Conservation (phyloP, 2,797 vertebrate genomes). For the Kryptopterus vitreolus region DNA sequence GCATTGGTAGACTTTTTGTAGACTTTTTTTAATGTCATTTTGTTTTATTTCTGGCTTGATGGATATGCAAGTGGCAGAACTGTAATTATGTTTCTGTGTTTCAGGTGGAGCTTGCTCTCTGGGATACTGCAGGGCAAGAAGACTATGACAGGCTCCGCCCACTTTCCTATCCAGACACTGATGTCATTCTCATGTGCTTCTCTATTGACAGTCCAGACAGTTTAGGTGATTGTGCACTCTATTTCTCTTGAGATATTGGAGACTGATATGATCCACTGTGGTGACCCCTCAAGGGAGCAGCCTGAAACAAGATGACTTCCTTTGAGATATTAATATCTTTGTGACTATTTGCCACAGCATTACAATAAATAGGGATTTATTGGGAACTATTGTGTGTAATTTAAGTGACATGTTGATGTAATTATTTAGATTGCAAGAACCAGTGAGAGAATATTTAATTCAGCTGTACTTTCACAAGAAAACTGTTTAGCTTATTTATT, state of each 20-base stretch:
- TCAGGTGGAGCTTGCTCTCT: conserved; percentile 95
- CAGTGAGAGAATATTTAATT: not conserved
- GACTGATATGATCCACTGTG: too few species aligned
- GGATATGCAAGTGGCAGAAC: conserved; percentile 1
- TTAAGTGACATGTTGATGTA: not conserved
- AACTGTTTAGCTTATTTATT: not conserved
- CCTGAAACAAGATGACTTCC: too few species aligned
- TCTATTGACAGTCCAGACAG: conserved; percentile 99
- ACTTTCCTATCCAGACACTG: conserved; percentile 97
- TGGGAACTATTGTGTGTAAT: too few species aligned
- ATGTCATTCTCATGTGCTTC: conserved; percentile 99
- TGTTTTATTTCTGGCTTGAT: not conserved
- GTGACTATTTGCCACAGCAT: not conserved
- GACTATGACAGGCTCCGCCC: conserved; percentile 97
- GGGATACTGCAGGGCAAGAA: conserved; percentile 98
- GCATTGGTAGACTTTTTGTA: too few species aligned
- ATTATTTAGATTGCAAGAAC: not conserved
- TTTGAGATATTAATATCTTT: not conserved
- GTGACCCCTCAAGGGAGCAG: too few species aligned
- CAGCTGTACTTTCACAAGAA: not conserved
- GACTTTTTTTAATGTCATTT: not conserved
- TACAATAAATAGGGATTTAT: not conserved
- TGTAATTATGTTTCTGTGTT: conserved; percentile 26
- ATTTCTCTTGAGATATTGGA: too few species aligned
- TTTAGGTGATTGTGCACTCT: conserved; percentile 83